Base-by-base conservation (phyloP, 2,797 vertebrate species). In the Meriones psammophilus region DNA sequence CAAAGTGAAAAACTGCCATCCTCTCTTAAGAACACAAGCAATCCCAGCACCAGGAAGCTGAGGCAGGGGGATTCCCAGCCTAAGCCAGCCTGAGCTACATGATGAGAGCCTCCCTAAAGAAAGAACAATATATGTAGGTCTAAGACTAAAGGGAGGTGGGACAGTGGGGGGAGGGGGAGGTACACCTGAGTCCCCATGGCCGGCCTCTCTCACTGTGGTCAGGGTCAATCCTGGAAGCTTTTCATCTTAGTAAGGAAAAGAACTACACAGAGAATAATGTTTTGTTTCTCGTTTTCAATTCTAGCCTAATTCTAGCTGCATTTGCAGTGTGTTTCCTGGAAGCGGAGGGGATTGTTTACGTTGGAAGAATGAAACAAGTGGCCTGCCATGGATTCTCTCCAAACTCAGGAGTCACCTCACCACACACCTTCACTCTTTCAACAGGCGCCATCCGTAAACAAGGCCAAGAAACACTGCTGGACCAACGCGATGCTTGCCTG, bases 1-100 rank as follows among this genome's bases (percentile, higher is more conserved):
- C 92, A 91, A 97, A 97, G 89, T 94, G 86, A 95, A 97, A 50
- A 98, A 98, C 87, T 97, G 91, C 96, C 91, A 33, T 90, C 26
- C 36, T 22, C 89, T 90, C 30, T 93, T 93, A 96, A 56, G 33
- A 66, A 13, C 33, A 54, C 6, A 54, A 30, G 17, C 8, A 69
- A 54, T 36, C 15, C 39, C 60, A 50, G 18, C 33, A 28, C 33
- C 20, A 15, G 62, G 5, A 13, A 17, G 17, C 46, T 68, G 62
- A 80, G 76, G 15, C 62, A 56, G 24, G 46, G 36, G 6, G n/a
- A 68, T 69, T 46, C 15, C 12, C 10, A 90, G 50, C 17, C 50
- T 54, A 24, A 42, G 30, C 84, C 33, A 87, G 33, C 7, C 50
- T 87, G 50, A 10, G 68, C 68, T 39, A 87, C 33, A 87, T 13